A percentile compares a stretch with the other conserved stretches of the same genome.
Evolutionary conservation across 2,797 vertebrate species (phyloP).

Genomic region (Pipistrellus pygmaeus): DNA sequence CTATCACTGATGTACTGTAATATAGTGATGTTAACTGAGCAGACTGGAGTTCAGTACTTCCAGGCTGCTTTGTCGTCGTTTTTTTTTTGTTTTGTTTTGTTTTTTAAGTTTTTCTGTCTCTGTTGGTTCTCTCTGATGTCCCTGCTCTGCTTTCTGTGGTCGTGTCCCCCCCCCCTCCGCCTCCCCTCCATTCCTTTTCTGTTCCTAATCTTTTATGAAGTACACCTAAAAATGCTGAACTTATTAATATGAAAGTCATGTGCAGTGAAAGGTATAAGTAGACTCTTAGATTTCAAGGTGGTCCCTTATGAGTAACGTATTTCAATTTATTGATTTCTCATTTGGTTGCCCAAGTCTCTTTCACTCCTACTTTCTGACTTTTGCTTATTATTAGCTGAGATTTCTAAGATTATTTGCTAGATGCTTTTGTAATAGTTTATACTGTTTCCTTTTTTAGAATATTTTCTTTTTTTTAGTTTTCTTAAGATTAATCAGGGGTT

Average conservation of each 20-base stretch:
- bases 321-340: slow-evolving; percentile 44
- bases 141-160: not conserved
- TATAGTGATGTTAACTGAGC: not conserved
- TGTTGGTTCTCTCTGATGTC: not conserved
- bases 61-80: not conserved
- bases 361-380: slow-evolving; percentile 21
- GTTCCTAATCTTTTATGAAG: slow-evolving; percentile 40
- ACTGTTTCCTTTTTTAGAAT: slow-evolving; percentile 1
- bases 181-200: not conserved
- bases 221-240: slow-evolving; percentile 26
- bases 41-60: not conserved
- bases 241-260: slow-evolving; percentile 43
- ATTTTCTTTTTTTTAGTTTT: slow-evolving; percentile 39
- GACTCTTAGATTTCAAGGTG: slow-evolving; percentile 19
- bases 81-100: not conserved
- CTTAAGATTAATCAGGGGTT: not conserved
- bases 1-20: not conserved
- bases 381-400: slow-evolving; percentile 45
- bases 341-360: not conserved
- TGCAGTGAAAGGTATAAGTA: not conserved
- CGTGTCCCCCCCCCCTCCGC: too few relatives aligned
- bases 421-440: slow-evolving; percentile 42
- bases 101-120: not conserved
- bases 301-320: not conserved
- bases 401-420: slow-evolving; percentile 38